Evolutionary conservation across 2,797 vertebrate genomes (phyloP), one percentile per base, ranked within the genome.

Genomic region (Sebastes reedi): DNA sequence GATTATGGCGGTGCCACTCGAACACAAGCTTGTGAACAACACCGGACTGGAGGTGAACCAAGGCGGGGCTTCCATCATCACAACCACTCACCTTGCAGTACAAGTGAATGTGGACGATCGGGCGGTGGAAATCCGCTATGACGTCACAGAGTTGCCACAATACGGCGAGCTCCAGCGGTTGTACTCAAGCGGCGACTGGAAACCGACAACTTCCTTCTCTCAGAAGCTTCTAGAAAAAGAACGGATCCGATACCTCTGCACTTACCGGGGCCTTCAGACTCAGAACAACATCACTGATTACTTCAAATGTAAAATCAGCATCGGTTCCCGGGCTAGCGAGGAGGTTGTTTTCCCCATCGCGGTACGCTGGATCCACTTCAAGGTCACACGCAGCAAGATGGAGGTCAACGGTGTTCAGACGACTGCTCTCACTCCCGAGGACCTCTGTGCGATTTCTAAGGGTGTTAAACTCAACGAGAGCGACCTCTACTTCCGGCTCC

Each of bases 91-190:
- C 77, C 94, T 99, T 25, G 96, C 96, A 1, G 95, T 97, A 22
- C 88, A 96, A 89, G 92, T 96, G 24, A 97, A 96, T 50, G 87
- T 94, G 12, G 82, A 84, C 9, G 75, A 86, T 9, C 96, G 94
- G 70, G 91, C 93, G 1, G 67, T 95, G 56, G 96, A 97, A 22
- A 92, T 97, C 79, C 39, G 14, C 22, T 98, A 96, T 0, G 87
- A 97, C 0, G 80, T 99, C 30, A 96, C 89, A 16, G 93, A 95
- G 60, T 66, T 81, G 0, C 97, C 97, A 16, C 90, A 10, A 0
- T 97, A 95, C 72, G 98, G 97, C 6, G 93, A 97, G 80, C 87
- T 99, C 65, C 97, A 98, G 89, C 87, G 90, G 36, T 84, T 91
- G n/a, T 93, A 94, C 82, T 95, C 96, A 20, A 88, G 65, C 6